Base-by-base conservation (phyloP, 1,140 invertebrate genomes). In the Brachionus plicatilis region DNA sequence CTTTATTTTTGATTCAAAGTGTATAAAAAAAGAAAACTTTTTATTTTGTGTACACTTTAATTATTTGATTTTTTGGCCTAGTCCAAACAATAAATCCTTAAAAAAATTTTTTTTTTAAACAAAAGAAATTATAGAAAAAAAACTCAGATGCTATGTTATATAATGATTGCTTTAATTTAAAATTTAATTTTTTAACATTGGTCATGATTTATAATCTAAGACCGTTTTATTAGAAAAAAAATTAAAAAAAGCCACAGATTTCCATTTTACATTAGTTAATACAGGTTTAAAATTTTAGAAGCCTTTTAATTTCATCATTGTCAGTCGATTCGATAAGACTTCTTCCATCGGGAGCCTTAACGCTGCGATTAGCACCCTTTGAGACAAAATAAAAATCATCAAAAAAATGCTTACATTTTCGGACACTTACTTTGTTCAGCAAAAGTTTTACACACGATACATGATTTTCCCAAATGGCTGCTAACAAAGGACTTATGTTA, bases 301-400 rank as follows among this genome's bases (percentile, higher is more conserved):
- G 43, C 43, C 45, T 45, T 29, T 53, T 76, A n/a, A 76, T 76
- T 76, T 76, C 72, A 14, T 76, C 72, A 50, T 76, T 76, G n/a
- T 97, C 95, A 14, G 95, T 95, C 85, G 93, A 94, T 86, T 96
- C 94, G 80, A 95, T 88, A 88, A 96, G 96, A 86, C 92, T 93
- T 76, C 91, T 93, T 24, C 95, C 95, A 90, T 96, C 94, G 60
- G 95, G 95, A 53, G 95, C 93, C 86, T 92, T 91, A 8, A 94
- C 95, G 89, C 92, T 91, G 90, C 94, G 95, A 86, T 92, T 92
- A 84, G 95, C 95, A 86, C 95, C 95, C 93, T 94, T 88, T 78
- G 91, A 89, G 83, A 87, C 86, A 86, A 86, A 82, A 82, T 85
- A 66, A 50, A 85, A 47, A 70, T 20, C 29, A 45, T 43, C 9